These are phyloP conservation scores for Folsomia manolachei DNA, from an alignment of 2,888 invertebrate species.

Conservation along the genomic window DNA sequence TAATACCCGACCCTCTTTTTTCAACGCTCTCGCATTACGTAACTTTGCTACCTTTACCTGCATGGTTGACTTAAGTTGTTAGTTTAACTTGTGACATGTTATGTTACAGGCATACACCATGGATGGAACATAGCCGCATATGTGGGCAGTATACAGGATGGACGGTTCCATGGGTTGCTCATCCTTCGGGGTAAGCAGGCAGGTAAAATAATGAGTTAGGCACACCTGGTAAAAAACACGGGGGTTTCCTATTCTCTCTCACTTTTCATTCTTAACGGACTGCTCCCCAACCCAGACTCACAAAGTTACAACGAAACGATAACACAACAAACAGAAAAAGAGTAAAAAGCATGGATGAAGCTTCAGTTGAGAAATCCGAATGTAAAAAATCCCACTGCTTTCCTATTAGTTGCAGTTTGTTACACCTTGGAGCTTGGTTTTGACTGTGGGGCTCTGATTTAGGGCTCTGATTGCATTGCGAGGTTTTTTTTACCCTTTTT, in stretches of 20 bases:
- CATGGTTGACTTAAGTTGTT: background rate
- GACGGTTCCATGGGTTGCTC: background rate
- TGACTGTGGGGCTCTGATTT: background rate
- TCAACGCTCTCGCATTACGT: background rate
- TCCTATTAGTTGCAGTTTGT: background rate
- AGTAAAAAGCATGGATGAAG: background rate
- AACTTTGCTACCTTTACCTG: no score
- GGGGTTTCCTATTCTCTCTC: background rate
- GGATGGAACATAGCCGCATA: no score
- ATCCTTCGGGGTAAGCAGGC: background rate
- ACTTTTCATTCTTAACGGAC: background rate
- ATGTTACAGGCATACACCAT: no score
- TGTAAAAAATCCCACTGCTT: constrained; percentile 4
- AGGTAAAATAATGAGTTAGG: background rate
- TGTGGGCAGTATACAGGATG: no score
- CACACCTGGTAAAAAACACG: background rate
- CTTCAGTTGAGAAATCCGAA: background rate
- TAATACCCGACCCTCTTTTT: no score
- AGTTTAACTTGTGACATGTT: no score
- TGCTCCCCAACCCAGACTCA: background rate
- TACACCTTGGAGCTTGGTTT: background rate
- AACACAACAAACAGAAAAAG: constrained; percentile 1
- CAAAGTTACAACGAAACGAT: background rate
- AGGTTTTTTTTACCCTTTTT: no score
- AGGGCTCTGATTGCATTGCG: background rate